Percentiles rank a stretch among this genome's conserved stretches.
Evolutionary conservation across 1,140 invertebrate genomes (phyloP).

Genomic region (Anoplolepis gracilipes): DNA sequence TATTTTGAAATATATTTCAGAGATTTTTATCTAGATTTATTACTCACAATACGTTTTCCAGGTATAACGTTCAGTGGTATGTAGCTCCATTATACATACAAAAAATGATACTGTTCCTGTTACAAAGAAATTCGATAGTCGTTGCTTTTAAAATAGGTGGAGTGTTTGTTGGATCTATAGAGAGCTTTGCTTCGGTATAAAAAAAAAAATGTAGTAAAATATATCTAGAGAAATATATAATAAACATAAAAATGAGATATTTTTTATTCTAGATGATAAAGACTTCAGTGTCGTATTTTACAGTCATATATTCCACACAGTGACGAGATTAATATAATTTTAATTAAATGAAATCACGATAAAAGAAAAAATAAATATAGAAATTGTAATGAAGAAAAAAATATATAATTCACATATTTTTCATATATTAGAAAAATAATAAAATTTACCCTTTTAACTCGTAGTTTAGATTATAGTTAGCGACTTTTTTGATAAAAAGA

Average conservation of each 20-base stretch:
- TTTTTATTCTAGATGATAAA: not conserved
- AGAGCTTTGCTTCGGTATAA: constrained; percentile 8
- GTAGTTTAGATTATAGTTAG: too few relatives aligned
- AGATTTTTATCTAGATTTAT: too few relatives aligned
- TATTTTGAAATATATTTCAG: too few relatives aligned
- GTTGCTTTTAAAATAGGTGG: not conserved
- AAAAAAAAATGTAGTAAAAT: not conserved
- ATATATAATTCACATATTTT: too few relatives aligned
- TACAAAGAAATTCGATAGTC: not conserved
- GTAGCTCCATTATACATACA: not conserved
- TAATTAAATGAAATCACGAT: too few relatives aligned
- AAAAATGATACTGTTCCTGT: not conserved
- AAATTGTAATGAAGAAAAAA: too few relatives aligned
- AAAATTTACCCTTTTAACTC: too few relatives aligned
- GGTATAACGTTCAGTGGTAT: constrained; percentile 9
- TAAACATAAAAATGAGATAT: not conserved
- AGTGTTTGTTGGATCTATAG: not conserved
- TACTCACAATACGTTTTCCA: not conserved
- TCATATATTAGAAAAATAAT: too few relatives aligned
- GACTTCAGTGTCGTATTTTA: constrained; percentile 14
- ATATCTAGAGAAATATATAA: not conserved
- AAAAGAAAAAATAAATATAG: too few relatives aligned
- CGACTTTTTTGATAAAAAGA: too few relatives aligned
- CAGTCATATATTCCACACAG: not conserved
- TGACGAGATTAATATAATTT: not conserved